Base-by-base conservation (phyloP, 2,888 invertebrate species). In the Agrochola litura region DNA sequence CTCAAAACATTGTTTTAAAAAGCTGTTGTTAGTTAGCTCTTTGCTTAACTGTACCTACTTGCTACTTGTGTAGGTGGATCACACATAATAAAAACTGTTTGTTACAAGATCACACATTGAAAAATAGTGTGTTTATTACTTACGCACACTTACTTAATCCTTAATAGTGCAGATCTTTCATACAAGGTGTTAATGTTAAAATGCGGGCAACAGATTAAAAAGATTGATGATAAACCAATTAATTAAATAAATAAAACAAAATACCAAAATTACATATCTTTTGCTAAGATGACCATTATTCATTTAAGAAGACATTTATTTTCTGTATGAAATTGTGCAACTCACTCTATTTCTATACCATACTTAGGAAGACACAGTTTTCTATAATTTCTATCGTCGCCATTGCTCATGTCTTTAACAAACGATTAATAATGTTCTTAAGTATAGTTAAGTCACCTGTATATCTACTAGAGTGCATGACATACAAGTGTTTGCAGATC, bases 51-150 rank as follows among this genome's bases (percentile, higher is more conserved):
- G 49, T 81, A 81, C 68, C 14, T 49, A 4, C 60, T 73, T 25
- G 41, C 14, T 49, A 4, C 60, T 73, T 25, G 41, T 61, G 76
- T 76, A 56, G 54, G 14, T 54, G 46, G 66, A 70, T 67, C 52
- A 30, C 79, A 79, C 30, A 25, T 60, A 54, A 63, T 83, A 75
- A 84, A 79, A 25, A 41, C 37, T 2, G 10, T 60, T 75, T 78
- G 80, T 65, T 73, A 58, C 30, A 65, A 69, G 79, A 79, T 73
- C 67, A 49, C 16, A 54, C 30, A 61, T 12, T 60, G 0, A 52
- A 43, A 43, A 14, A 1, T 5, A 14, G 9, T 49, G 19, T 81
- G 58, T 54, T 22, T 43, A 9, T 46, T 16, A n/a, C 25, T 12
- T 19, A 79, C 16, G 5, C 65, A 66, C 37, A 79, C 66, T 46